A percentile compares a stretch with the other conserved stretches of the same genome.
phyloP scores from a whole-genome alignment of 2,113 vertebrate species.

The Oreochromis tanganicae region DNA sequence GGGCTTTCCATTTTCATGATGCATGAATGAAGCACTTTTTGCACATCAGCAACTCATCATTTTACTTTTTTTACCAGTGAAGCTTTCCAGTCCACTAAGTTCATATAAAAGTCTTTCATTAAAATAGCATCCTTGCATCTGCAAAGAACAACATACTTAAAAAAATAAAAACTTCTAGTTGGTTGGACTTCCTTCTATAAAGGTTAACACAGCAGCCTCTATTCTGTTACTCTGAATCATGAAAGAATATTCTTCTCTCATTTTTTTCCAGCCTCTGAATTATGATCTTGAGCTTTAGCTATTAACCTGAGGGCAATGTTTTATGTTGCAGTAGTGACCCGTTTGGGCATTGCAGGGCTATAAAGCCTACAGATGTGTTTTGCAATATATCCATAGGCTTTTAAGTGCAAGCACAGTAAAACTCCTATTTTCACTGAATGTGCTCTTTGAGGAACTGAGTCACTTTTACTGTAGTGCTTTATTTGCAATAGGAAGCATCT shows the following conservation, averaged over 20 bases:
- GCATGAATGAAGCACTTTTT: not conserved
- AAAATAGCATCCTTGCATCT: not conserved
- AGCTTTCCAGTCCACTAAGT: not conserved
- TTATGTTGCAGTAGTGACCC: not conserved
- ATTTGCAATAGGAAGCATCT: not conserved
- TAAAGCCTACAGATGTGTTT: not conserved
- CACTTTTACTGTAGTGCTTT: not conserved
- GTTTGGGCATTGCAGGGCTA: not conserved
- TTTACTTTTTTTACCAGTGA: not conserved
- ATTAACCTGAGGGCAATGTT: slow-evolving; percentile 9
- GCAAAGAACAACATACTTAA: not conserved
- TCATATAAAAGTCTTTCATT: not conserved
- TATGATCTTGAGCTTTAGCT: not conserved
- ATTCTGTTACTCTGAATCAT: not conserved
- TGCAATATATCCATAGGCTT: not conserved
- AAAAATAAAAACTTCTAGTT: not conserved
- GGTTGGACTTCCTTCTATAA: not conserved
- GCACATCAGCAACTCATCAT: not conserved
- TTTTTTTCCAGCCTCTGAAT: slow-evolving; percentile 7
- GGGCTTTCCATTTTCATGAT: not conserved
- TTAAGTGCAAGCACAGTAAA: not conserved
- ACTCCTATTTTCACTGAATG: not conserved
- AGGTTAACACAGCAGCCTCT: not conserved
- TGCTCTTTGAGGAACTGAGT: not conserved
- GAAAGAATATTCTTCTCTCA: not conserved